phyloP scores from a whole-genome alignment of 2,113 vertebrate genomes.

The Taxidea taxus region DNA sequence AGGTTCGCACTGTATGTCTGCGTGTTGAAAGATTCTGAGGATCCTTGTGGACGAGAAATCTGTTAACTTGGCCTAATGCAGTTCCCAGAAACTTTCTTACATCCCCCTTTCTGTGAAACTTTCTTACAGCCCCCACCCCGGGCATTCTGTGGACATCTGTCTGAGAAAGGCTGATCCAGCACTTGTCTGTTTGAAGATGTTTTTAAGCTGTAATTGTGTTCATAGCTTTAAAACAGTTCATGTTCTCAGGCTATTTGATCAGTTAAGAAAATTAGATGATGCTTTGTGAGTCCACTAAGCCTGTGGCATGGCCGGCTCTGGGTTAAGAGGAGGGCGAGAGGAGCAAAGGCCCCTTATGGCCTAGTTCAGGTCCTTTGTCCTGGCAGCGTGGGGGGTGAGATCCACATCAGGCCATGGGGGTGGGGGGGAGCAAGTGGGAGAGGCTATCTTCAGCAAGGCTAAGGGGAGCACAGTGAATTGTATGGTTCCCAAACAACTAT shows the following conservation, averaged over 20 bases:
- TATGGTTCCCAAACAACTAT: neutral
- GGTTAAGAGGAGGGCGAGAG: neutral
- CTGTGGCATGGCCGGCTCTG: neutral
- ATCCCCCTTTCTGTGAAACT: neutral
- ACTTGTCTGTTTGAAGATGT: neutral
- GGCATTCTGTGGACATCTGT: neutral
- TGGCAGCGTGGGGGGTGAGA: neutral
- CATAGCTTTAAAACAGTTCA: neutral
- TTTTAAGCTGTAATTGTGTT: neutral
- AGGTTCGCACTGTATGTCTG: neutral
- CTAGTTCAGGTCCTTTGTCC: neutral
- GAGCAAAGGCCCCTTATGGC: no score
- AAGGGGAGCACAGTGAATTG: neutral
- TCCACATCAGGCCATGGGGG: rapidly evolving
- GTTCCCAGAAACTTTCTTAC: neutral
- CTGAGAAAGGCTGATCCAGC: neutral
- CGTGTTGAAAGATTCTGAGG: neutral
- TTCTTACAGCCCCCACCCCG: rapidly evolving
- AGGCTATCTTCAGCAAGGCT: neutral
- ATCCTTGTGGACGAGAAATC: neutral
- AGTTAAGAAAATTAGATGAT: neutral
- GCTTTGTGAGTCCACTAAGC: neutral
- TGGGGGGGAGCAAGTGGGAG: neutral
- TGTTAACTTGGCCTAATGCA: neutral
- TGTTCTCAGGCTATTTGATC: neutral